Evolutionary conservation across 2,888 invertebrate species (phyloP).

Genomic region (Ennomos quercinarius): DNA sequence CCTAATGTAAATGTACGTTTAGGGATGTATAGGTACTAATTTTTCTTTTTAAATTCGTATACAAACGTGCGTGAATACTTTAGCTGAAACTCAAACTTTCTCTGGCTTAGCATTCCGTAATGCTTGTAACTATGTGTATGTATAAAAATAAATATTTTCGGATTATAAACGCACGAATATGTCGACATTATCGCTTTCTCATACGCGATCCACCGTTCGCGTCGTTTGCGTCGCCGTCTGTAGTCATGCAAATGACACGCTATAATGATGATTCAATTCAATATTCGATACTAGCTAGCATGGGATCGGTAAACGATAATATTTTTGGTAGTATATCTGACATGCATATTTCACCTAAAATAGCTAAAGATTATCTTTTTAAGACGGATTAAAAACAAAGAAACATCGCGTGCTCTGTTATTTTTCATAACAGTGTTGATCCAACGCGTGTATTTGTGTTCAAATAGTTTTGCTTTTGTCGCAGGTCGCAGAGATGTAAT

Average conservation of each 20-base stretch:
- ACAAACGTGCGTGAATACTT: slow-evolving; percentile 18
- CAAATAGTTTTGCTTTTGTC: slow-evolving; percentile 28
- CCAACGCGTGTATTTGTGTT: slow-evolving; percentile 28
- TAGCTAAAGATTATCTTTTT: slow-evolving; percentile 13
- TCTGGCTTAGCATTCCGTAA: slow-evolving; percentile 16
- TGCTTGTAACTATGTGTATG: slow-evolving; percentile 26
- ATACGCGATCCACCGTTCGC: slow-evolving; percentile 34
- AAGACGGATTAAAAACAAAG: slow-evolving; percentile 27
- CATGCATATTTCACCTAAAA: slow-evolving; percentile 9
- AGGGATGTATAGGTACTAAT: background rate
- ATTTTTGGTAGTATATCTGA: background rate
- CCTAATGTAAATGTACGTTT: too few species aligned
- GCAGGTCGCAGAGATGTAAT: slow-evolving; percentile 38
- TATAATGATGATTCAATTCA: slow-evolving; percentile 66
- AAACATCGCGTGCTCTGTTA: slow-evolving; percentile 35
- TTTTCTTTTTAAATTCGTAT: slow-evolving; percentile 3
- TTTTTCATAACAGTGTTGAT: slow-evolving; percentile 36
- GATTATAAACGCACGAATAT: slow-evolving; percentile 35
- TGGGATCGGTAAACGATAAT: slow-evolving; percentile 6
- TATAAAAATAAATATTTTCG: slow-evolving; percentile 34
- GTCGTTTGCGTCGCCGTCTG: slow-evolving; percentile 20
- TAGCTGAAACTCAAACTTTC: slow-evolving; percentile 27
- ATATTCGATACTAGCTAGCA: slow-evolving; percentile 42
- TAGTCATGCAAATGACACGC: slow-evolving; percentile 59
- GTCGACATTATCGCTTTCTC: slow-evolving; percentile 44